Conservation (phyloP, 2,113 vertebrate genomes). For the Spermophilus dauricus region DNA sequence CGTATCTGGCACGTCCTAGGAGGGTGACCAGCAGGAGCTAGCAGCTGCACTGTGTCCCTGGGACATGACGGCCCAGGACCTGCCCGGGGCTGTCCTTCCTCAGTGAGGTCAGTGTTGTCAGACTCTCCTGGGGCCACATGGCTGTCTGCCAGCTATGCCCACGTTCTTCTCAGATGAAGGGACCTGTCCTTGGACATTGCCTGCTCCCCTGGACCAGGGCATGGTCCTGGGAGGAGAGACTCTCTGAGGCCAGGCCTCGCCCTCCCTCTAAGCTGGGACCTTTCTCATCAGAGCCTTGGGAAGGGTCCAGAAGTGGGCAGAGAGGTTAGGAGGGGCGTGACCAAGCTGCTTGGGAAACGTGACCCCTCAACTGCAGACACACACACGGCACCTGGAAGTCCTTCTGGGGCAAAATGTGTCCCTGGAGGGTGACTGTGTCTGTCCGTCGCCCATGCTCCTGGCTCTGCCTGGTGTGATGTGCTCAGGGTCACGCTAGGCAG, state of each 20-base stretch:
- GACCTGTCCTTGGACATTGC: no score
- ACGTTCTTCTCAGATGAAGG: accelerated
- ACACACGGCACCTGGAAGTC: no score
- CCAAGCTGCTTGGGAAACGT: no score
- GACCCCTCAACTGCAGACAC: no score
- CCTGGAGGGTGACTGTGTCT: background rate
- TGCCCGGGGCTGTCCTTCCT: no score
- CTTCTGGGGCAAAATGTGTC: background rate
- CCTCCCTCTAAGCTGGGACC: no score
- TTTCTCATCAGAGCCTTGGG: no score
- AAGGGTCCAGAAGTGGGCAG: no score
- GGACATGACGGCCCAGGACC: background rate
- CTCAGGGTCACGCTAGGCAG: background rate
- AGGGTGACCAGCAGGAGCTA: no score
- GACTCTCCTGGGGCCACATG: background rate
- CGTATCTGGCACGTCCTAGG: accelerated
- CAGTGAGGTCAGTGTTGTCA: background rate
- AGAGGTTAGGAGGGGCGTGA: no score
- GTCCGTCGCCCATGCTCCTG: accelerated
- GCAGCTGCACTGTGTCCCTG: accelerated
- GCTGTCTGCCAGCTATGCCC: background rate
- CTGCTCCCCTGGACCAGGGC: accelerated
- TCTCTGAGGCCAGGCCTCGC: no score
- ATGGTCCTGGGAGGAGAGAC: no score
- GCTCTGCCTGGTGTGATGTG: background rate